Base-by-base conservation (phyloP, 2,113 vertebrate genomes). In the Ictidomys tridecemlineatus region DNA sequence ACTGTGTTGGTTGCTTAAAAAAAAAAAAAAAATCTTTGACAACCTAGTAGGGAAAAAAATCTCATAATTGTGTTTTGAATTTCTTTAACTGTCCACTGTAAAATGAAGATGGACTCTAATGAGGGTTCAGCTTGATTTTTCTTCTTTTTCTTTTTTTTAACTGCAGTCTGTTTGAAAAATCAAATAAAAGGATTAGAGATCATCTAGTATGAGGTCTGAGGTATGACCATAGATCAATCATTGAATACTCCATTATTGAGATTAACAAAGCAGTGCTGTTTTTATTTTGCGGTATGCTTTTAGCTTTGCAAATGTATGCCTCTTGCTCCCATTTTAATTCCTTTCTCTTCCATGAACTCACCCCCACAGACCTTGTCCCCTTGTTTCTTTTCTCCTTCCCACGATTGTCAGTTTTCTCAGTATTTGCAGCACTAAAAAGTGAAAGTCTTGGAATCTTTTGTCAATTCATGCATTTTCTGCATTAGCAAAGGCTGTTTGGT, bases 321-420 rank as follows among this genome's bases (percentile, higher is more conserved):
- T 80, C 83, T 79, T 61, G 48, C 82, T 96, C 45, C 74, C 69
- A 24, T 74, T 96, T 96, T 72, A 72, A 83, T 96, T 94, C 83
- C 85, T 85, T 89, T 77, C 69, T 95, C 48, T 61, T 94, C 67
- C 16, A 2, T 70, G 79, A 79, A 51, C 48, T 95, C 87, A 80
- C 45, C 82, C 78, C 72, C 14, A 30, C 5, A 13, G 61, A 45
- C 93, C 79, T 96, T 96, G 72, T 83, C 77, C 58, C 13, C 58
- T 96, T 86, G n/a, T 82, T 91, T 87, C 42, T 89, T 85, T 93
- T 80, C 70, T 96, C 89, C 96, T 98, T 98, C 97, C 97, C 98
- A 98, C 95, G 95, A 97, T 78, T 90, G 94, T 98, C 89, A 94
- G 76, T 96, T 98, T 98, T 78, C 91, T 96, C 51, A 70, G 83